phyloP scores from a whole-genome alignment of 2,113 vertebrate genomes.

The Peromyscus polionotus region DNA sequence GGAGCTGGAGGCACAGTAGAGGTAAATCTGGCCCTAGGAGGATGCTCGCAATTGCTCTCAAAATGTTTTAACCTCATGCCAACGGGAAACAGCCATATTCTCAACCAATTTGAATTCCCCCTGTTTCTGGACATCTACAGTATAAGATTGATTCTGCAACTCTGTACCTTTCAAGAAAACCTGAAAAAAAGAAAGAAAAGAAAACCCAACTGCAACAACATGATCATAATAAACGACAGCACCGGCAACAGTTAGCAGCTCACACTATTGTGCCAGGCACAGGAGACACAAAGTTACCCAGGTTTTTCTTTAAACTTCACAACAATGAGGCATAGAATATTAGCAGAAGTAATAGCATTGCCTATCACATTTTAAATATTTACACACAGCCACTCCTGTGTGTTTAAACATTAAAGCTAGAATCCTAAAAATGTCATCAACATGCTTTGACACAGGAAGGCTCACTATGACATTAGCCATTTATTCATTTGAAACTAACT shows the following conservation, averaged over 20 bases:
- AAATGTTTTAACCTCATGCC: constrained; percentile 20
- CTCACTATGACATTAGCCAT: neutral
- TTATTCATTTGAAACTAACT: neutral
- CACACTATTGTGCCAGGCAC: rapidly evolving
- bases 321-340: neutral
- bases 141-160: neutral
- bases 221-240: neutral
- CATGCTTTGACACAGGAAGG: neutral
- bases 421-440: neutral
- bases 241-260: too few species aligned
- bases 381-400: neutral
- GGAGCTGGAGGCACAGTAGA: neutral
- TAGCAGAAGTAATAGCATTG: neutral
- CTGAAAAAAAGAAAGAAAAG: neutral
- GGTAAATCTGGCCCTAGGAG: neutral
- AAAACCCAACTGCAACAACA: neutral
- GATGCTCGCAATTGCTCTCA: neutral
- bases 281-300: neutral
- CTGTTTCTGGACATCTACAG: neutral
- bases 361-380: neutral
- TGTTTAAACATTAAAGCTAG: constrained; percentile 9
- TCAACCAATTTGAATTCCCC: neutral
- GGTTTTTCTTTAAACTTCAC: neutral
- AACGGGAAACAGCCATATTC: neutral
- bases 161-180: neutral